Evolutionary conservation across 2,797 vertebrate genomes (phyloP).

Genomic region (Gobionotothen gibberifrons): DNA sequence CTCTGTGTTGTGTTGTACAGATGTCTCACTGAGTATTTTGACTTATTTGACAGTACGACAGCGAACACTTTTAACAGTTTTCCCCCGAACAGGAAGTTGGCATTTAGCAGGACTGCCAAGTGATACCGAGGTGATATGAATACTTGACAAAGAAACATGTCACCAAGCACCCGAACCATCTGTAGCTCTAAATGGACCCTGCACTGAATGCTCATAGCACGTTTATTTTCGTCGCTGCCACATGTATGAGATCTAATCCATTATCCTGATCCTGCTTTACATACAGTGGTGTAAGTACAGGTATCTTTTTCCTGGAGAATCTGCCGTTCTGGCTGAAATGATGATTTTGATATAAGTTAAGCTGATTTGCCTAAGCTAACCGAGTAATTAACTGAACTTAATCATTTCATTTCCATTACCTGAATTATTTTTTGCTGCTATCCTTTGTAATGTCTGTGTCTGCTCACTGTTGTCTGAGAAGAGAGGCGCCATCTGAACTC

Average conservation of each 20-base stretch:
- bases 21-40: conserved; percentile 62
- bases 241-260: conserved; percentile 69
- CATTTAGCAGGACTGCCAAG: conserved; percentile 50
- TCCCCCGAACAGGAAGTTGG: conserved; percentile 29
- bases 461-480: conserved; percentile 58
- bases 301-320: conserved; percentile 68
- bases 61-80: conserved; percentile 45
- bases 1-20: conserved; percentile 42
- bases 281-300: conserved; percentile 72
- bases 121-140: conserved; percentile 37
- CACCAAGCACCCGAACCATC: conserved; percentile 39
- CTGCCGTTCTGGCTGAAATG: conserved; percentile 70
- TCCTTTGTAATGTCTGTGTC: conserved; percentile 66
- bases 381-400: conserved; percentile 82
- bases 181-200: conserved; percentile 56
- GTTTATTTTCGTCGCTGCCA: conserved; percentile 68
- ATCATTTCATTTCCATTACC: conserved; percentile 83
- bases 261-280: conserved; percentile 69
- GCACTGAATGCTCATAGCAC: conserved; percentile 40
- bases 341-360: conserved; percentile 80
- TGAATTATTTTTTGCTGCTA: conserved; percentile 72
- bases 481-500: conserved; percentile 76
- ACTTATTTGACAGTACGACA: conserved; percentile 46
- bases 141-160: conserved; percentile 51
- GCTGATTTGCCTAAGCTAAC: conserved; percentile 82